phyloP scores from a whole-genome alignment of 2,797 vertebrate genomes.

The Parambassis ranga region DNA sequence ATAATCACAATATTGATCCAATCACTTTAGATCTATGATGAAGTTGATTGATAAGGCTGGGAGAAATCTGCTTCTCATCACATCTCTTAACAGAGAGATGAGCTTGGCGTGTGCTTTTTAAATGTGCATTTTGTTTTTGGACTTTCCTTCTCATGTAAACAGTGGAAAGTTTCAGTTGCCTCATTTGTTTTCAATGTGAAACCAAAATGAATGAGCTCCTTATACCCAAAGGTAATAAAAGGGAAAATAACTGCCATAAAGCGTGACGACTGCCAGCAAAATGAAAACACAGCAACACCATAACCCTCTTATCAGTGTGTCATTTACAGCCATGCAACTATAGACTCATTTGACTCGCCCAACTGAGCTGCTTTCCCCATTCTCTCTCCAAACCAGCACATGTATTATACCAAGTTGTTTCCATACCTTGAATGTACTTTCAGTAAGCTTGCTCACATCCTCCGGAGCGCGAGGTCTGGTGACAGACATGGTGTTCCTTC shows the following conservation, averaged over 20 bases:
- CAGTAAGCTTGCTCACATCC: constrained; percentile 91
- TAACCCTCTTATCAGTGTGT: not conserved
- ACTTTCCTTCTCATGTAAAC: not conserved
- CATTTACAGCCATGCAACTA: not conserved
- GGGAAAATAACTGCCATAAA: not conserved
- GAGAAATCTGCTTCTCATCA: not conserved
- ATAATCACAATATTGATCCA: constrained; percentile 13
- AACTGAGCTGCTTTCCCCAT: too few species aligned
- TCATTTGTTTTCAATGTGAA: not conserved
- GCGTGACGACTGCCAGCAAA: not conserved
- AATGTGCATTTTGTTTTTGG: too few species aligned
- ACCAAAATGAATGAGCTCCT: not conserved
- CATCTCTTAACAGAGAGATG: not conserved
- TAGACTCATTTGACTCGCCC: too few species aligned
- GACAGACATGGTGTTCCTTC: constrained; percentile 36
- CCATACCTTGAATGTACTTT: constrained; percentile 88
- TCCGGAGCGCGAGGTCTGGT: constrained; percentile 89
- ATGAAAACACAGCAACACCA: not conserved
- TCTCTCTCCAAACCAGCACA: too few species aligned
- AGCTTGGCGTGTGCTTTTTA: too few species aligned
- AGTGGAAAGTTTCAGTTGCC: not conserved
- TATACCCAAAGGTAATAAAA: not conserved
- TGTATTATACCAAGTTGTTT: too few species aligned
- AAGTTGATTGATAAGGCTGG: not conserved
- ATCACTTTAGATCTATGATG: constrained; percentile 5